Base-by-base conservation (phyloP, 1,140 invertebrate species). In the Psilanteris sp. region DNA sequence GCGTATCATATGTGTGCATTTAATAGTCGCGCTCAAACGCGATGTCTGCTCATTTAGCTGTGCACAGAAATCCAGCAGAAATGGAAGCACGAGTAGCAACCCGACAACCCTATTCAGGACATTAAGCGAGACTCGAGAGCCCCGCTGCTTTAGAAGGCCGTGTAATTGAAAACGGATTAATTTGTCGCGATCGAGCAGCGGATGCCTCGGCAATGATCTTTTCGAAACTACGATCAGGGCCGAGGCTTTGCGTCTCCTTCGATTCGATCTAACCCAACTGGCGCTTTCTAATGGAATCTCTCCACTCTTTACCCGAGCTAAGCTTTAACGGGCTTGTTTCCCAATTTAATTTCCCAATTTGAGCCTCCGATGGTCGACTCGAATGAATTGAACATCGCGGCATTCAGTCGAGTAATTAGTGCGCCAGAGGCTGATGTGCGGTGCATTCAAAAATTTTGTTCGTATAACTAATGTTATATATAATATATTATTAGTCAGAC, bases 131-230 rank as follows among this genome's bases (percentile, higher is more conserved):
- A 20, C 44, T 57, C 59, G 54, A 79, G 77, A 77, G 71, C 66
- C 48, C 36, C 20, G 50, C 22, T 62, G 32, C 76, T 79, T 73
- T 61, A 18, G 50, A 43, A 68, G 32, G 4, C 31, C 36, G 71
- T 71, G 48, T 83, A 83, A 83, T 83, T 84, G 76, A 73, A 80
- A 80, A 79, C 66, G 64, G 68, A 81, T 81, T 83, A 79, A 79
- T 81, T 78, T 74, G 68, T 76, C 55, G 66, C 70, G 62, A 80
- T 80, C 66, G 54, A 34, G 57, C 66, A 44, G 9, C 52, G 44
- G 44, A 68, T 71, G 64, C 57, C 34, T 29, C 55, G 36, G 29
- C 31, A 68, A 68, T 73, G 68, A 73, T 78, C 75, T 78, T 78
- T 78, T 78, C 75, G 68, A 36, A 46, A 37, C 29, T 46, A 11